phyloP scores from a whole-genome alignment of 2,113 vertebrate genomes.

The Oreochromis aureus region DNA sequence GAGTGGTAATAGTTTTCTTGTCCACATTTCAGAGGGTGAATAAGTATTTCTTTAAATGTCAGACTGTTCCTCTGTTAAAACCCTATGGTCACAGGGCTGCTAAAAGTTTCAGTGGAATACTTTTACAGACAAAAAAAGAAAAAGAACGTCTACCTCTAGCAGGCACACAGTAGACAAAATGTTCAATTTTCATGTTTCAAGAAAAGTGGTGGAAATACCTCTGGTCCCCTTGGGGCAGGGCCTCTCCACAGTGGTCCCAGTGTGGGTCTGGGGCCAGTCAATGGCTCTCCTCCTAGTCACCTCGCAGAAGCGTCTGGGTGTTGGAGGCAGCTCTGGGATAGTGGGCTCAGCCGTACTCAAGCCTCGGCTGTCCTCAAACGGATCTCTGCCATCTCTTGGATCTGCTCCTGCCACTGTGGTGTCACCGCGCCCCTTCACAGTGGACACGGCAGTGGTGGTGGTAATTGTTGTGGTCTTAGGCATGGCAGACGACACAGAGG shows the following conservation, averaged over 20 bases:
- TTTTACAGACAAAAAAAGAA: neutral
- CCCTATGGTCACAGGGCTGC: neutral
- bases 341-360: constrained; percentile 80
- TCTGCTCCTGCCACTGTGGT: constrained; percentile 72
- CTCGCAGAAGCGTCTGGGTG: constrained; percentile 92
- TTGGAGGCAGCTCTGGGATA: constrained; percentile 80
- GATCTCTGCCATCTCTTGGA: constrained; percentile 83
- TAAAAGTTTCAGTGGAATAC: neutral
- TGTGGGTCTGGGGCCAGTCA: constrained; percentile 93
- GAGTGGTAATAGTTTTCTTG: neutral
- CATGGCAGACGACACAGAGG: constrained; percentile 76
- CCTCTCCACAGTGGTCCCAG: constrained; percentile 88
- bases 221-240: constrained; percentile 96
- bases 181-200: neutral
- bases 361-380: constrained; percentile 73
- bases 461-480: constrained; percentile 75
- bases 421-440: constrained; percentile 73
- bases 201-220: constrained; percentile 66
- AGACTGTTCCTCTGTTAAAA: neutral
- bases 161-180: neutral
- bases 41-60: neutral
- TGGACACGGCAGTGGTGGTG: constrained; percentile 75
- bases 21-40: neutral
- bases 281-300: constrained; percentile 82
- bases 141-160: neutral